These are phyloP conservation scores for Teleogryllus occipitalis DNA, from an alignment of 1,140 invertebrate genomes.

Conservation along the genomic window DNA sequence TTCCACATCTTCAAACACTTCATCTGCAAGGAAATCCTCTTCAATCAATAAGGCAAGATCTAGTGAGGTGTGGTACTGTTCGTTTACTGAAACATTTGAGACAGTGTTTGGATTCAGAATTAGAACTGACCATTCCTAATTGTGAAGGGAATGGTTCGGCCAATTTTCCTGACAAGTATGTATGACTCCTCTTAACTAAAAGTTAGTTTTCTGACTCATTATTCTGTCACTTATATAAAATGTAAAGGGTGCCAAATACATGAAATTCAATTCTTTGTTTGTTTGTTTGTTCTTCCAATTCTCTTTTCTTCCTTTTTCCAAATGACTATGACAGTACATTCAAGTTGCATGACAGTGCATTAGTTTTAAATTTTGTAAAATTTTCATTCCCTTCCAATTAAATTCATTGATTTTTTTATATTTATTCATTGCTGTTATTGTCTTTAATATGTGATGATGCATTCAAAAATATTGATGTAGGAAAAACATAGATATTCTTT, in stretches of 20 bases:
- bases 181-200: constrained; percentile 7
- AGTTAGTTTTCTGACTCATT: not conserved
- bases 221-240: not conserved
- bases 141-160: constrained; percentile 37
- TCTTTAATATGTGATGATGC: no score
- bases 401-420: no score
- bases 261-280: not conserved
- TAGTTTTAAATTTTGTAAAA: no score
- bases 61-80: constrained; percentile 69
- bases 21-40: constrained; percentile 80
- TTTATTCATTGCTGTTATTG: no score
- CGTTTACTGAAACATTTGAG: constrained; percentile 71
- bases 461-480: no score
- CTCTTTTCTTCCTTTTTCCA: not conserved
- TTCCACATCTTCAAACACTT: constrained; percentile 74
- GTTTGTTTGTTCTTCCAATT: not conserved
- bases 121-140: constrained; percentile 25
- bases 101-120: constrained; percentile 36
- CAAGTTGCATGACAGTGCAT: no score
- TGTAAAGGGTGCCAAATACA: no score
- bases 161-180: constrained; percentile 59
- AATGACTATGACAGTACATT: not conserved
- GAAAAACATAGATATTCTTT: no score
- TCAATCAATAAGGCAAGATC: constrained; percentile 62
- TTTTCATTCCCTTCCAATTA: no score